phyloP scores from a whole-genome alignment of 2,113 vertebrate genomes.

The Cochlearius cochlearius region DNA sequence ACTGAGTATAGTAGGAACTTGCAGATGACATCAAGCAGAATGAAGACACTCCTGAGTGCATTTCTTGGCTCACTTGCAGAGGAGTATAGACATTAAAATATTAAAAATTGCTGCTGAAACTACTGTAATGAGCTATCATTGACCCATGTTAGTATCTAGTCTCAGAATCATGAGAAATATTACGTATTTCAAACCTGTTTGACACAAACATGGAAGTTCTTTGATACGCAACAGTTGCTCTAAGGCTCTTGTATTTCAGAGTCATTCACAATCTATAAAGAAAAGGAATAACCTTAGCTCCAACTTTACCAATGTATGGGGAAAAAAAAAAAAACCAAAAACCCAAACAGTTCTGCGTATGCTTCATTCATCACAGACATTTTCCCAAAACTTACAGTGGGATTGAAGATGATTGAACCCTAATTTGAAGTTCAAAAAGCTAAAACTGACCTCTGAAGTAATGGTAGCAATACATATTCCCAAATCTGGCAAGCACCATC shows the following conservation, averaged over 20 bases:
- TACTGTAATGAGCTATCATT: neutral
- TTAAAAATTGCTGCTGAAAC: neutral
- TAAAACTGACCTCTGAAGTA: slow-evolving; percentile 38
- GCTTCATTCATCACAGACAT: neutral
- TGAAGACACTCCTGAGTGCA: neutral
- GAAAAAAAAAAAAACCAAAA: neutral
- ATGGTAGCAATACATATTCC: slow-evolving; percentile 16
- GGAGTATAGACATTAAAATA: neutral
- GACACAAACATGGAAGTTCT: neutral
- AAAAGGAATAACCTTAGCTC: neutral
- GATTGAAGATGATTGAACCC: neutral
- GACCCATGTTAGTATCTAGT: neutral
- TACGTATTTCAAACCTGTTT: neutral
- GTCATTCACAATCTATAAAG: neutral
- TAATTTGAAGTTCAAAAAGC: neutral
- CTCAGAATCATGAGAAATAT: neutral
- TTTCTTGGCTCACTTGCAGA: neutral
- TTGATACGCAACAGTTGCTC: neutral
- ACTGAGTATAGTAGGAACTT: neutral
- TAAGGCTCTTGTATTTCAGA: neutral
- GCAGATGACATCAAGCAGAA: neutral
- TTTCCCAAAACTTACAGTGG: neutral
- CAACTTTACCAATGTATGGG: neutral
- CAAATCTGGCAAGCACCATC: neutral
- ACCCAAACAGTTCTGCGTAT: neutral